These are phyloP conservation scores for Aproaerema taeniolella DNA, from an alignment of 2,888 invertebrate species.

Conservation along the genomic window DNA sequence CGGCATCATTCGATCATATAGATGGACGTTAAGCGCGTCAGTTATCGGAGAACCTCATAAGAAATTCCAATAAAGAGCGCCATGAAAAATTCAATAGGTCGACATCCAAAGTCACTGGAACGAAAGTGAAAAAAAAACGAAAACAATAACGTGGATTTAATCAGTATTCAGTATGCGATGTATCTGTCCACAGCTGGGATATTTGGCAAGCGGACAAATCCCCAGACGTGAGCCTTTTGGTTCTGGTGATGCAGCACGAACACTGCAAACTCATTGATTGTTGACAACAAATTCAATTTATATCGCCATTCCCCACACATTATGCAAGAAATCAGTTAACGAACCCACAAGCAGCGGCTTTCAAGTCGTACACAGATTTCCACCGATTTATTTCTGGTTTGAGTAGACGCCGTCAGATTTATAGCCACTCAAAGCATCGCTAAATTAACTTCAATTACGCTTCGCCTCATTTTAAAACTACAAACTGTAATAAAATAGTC, in stretches of 20 bases:
- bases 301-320: constrained; percentile 45
- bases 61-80: constrained; percentile 52
- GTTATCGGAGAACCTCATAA: constrained; percentile 47
- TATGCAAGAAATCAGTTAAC: constrained; percentile 38
- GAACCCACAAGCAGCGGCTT: constrained; percentile 26
- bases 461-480: constrained; percentile 27
- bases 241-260: constrained; percentile 33
- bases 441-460: constrained; percentile 40
- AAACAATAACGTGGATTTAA: constrained; percentile 66
- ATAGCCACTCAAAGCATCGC: constrained; percentile 33
- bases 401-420: constrained; percentile 38
- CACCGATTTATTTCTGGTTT: constrained; percentile 40
- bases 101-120: constrained; percentile 41
- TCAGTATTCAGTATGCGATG: constrained; percentile 64
- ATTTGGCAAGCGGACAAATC: constrained; percentile 66
- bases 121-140: constrained; percentile 64
- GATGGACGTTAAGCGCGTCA: constrained; percentile 42
- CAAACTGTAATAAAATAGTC: constrained; percentile 32
- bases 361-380: constrained; percentile 30
- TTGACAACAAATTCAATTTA: constrained; percentile 43
- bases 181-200: constrained; percentile 62
- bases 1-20: constrained; percentile 50
- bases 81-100: constrained; percentile 72
- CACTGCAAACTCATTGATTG: constrained; percentile 37
- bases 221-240: constrained; percentile 30